A percentile compares a stretch with the other conserved stretches of the same genome.
Conservation (phyloP, 2,888 invertebrate genomes). For the Apocheima hispidaria region DNA sequence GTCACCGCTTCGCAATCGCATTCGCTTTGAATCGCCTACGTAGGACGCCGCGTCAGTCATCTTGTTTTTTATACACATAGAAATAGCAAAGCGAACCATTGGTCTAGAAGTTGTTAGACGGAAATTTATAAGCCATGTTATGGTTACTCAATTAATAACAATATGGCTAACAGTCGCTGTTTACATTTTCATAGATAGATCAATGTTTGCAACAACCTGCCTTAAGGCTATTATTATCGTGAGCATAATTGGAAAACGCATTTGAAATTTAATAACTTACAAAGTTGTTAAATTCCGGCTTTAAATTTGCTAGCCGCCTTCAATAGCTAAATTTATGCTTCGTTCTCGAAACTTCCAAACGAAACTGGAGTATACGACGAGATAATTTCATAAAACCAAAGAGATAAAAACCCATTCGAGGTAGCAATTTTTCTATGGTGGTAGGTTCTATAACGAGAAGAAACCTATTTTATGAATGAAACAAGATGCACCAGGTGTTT, state of each 20-base stretch:
- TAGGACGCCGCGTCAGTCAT: too few relatives aligned
- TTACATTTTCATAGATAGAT: conserved; percentile 27
- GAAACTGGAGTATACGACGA: too few relatives aligned
- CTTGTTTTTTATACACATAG: background rate
- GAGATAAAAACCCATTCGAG: too few relatives aligned
- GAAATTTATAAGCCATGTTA: conserved; percentile 27
- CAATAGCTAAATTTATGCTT: background rate
- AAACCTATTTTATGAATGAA: too few relatives aligned
- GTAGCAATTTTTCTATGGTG: too few relatives aligned
- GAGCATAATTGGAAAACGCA: conserved; percentile 15
- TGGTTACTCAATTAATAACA: conserved; percentile 33
- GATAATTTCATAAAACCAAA: too few relatives aligned
- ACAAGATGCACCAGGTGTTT: too few relatives aligned
- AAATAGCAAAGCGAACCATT: conserved; percentile 4
- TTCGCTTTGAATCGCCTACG: too few relatives aligned
- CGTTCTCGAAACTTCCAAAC: background rate
- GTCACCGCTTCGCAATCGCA: too few relatives aligned
- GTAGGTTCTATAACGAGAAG: too few relatives aligned
- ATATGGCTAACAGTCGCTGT: conserved; percentile 30
- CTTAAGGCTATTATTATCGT: conserved; percentile 11
- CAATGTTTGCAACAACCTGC: conserved; percentile 6
- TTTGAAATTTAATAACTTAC: conserved; percentile 12
- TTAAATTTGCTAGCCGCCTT: background rate
- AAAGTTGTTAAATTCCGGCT: background rate
- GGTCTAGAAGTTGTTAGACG: conserved; percentile 10